A percentile compares a stretch with the other conserved stretches of the same genome.
These are phyloP conservation scores for Muscicapa adusta DNA, from an alignment of 2,113 vertebrate species.

Conservation along the genomic window DNA sequence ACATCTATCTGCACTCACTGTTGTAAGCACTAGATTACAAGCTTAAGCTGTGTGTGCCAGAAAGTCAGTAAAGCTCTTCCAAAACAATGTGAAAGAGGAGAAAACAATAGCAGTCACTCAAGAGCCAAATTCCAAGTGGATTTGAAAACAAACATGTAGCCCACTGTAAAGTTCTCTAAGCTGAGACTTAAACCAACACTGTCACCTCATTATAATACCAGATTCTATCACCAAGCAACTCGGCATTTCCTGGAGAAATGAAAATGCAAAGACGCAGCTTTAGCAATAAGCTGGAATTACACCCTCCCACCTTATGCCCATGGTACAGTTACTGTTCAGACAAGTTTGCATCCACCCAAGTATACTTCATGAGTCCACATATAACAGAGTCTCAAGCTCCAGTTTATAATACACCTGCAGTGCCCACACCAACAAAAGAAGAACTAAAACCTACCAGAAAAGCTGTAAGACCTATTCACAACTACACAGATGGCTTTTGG, in stretches of 20 bases:
- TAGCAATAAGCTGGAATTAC: background rate
- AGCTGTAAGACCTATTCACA: background rate
- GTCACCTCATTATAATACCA: background rate
- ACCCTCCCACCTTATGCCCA: background rate
- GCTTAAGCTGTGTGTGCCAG: background rate
- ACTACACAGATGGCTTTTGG: background rate
- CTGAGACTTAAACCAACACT: background rate
- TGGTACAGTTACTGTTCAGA: background rate
- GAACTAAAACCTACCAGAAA: background rate
- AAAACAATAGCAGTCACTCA: background rate
- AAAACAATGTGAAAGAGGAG: background rate
- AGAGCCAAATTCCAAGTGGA: background rate
- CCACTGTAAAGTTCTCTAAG: background rate
- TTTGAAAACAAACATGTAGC: background rate
- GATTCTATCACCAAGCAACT: background rate
- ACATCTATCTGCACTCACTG: background rate
- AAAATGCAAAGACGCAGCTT: background rate
- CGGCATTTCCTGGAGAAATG: background rate
- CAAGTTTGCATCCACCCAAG: background rate
- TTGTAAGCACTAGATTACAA: background rate
- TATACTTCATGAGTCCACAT: fast-evolving
- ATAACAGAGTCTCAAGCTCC: background rate
- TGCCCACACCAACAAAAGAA: background rate
- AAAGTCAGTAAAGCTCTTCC: background rate
- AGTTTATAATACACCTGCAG: background rate